Evolutionary conservation across 2,797 vertebrate species (phyloP), one percentile per base, ranked within the genome.

Genomic region (Gymnocypris eckloni): DNA sequence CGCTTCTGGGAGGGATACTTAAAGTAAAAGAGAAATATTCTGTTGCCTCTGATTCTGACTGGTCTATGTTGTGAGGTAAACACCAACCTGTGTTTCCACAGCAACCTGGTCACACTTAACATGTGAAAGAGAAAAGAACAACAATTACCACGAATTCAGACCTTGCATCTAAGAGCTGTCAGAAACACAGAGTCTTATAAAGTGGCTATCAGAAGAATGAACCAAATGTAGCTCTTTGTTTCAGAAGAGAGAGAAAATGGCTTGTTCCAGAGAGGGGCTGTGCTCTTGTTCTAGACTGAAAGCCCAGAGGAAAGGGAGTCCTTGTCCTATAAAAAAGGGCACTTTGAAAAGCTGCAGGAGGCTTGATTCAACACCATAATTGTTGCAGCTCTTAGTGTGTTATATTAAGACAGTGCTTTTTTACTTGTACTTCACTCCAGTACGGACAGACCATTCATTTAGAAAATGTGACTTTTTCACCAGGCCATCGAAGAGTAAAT

Each of bases 321-420:
- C 95, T 96, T 95, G 95, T 95, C 94, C 94, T 95, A 95, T 93
- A 94, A 96, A 95, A 93, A 93, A 93, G 92, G 94, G 92, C 92
- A 95, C 94, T 94, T 94, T 95, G 93, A 95, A 94, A 94, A 92
- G 88, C 94, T 92, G 92, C 86, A 86, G 94, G 94, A 92, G 91
- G 90, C 93, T 93, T 43, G 64, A 88, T 92, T 92, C 91, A 91
- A 91, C 91, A 93, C 91, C 92, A 93, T 95, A 92, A 93, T 91
- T 90, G 92, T 89, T 86, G 90, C 87, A 90, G 88, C 91, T 88
- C 90, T 93, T 89, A 83, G 87, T 59, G 84, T 88, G 89, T 88
- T 87, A 85, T 90, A 89, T 91, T 85, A 89, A 91, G 87, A 91
- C 88, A 76, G 39, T 56, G 75, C 79, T 82, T 87, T 92, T 92